These are phyloP conservation scores for Cossypha polioptera DNA, from an alignment of 2,797 vertebrate genomes.

Conservation along the genomic window DNA sequence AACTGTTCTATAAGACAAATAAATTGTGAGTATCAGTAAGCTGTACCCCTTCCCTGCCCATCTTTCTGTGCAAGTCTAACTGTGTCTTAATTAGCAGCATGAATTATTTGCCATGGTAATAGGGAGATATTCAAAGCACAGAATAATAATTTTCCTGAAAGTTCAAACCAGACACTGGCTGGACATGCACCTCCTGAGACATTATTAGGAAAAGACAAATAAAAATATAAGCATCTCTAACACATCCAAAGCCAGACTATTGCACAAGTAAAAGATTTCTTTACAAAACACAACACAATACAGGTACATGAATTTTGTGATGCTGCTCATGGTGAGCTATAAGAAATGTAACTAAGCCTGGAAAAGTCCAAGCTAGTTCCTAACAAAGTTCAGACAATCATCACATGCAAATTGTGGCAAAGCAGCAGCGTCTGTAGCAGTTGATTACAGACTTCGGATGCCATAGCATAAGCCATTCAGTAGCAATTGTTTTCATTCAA, in stretches of 20 bases:
- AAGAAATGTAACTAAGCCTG: not conserved
- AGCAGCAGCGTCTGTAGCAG: not conserved
- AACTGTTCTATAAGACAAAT: not conserved
- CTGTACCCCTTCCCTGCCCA: not conserved
- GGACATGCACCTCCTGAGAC: not conserved
- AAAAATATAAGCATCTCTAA: not conserved
- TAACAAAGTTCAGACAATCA: not conserved
- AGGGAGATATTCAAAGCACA: not conserved
- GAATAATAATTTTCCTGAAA: not conserved
- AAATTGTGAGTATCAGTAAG: not conserved
- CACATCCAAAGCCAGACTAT: not conserved
- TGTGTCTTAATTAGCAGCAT: not conserved
- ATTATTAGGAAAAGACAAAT: not conserved
- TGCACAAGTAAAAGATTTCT: not conserved
- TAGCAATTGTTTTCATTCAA: not conserved
- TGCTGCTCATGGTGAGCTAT: not conserved
- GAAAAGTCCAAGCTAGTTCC: not conserved
- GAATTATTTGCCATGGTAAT: constrained; percentile 9
- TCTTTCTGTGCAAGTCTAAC: not conserved
- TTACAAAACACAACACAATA: not conserved
- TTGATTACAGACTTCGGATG: not conserved
- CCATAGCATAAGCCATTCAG: not conserved
- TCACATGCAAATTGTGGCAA: not conserved
- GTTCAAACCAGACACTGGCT: not conserved
- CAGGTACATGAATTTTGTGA: not conserved